A percentile compares a stretch with the other conserved stretches of the same genome.
phyloP scores from a whole-genome alignment of 2,113 vertebrate genomes.

The Aphyosemion australe region DNA sequence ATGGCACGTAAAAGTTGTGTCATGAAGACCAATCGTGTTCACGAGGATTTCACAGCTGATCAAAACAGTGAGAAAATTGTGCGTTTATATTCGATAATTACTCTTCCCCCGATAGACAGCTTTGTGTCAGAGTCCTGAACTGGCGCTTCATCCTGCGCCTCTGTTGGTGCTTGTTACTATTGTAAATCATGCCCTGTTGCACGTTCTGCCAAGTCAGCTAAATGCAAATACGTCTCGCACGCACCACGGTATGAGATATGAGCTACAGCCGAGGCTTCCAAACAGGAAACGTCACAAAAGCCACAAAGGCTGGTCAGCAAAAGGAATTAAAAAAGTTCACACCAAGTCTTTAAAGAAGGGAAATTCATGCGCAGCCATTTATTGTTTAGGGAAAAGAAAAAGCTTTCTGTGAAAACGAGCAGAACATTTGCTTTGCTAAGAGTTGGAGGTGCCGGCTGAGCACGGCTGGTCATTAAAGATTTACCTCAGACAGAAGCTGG shows the following conservation, averaged over 20 bases:
- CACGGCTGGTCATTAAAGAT: slow-evolving; percentile 63
- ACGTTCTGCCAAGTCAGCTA: slow-evolving; percentile 46
- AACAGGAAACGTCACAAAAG: background rate
- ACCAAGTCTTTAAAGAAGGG: background rate
- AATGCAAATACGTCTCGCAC: slow-evolving; percentile 27
- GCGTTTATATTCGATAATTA: background rate
- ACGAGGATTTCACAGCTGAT: background rate
- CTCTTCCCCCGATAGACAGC: background rate
- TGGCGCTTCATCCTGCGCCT: background rate
- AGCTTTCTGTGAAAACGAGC: background rate
- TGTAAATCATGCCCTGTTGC: slow-evolving; percentile 23
- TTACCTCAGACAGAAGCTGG: slow-evolving; percentile 27
- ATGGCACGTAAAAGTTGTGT: too few relatives aligned
- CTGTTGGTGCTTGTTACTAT: slow-evolving; percentile 9
- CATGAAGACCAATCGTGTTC: background rate
- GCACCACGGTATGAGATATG: slow-evolving; percentile 4
- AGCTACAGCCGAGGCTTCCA: slow-evolving; percentile 7
- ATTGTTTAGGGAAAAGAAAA: background rate
- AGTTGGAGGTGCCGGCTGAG: slow-evolving; percentile 12
- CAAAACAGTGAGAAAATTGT: background rate
- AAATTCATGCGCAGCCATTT: slow-evolving; percentile 1
- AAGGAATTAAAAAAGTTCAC: background rate
- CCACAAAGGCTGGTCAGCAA: background rate
- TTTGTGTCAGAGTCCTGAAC: background rate
- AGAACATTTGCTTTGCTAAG: slow-evolving; percentile 25